These are phyloP conservation scores for Hylaeus volcanicus DNA, from an alignment of 1,140 invertebrate genomes.

Conservation along the genomic window DNA sequence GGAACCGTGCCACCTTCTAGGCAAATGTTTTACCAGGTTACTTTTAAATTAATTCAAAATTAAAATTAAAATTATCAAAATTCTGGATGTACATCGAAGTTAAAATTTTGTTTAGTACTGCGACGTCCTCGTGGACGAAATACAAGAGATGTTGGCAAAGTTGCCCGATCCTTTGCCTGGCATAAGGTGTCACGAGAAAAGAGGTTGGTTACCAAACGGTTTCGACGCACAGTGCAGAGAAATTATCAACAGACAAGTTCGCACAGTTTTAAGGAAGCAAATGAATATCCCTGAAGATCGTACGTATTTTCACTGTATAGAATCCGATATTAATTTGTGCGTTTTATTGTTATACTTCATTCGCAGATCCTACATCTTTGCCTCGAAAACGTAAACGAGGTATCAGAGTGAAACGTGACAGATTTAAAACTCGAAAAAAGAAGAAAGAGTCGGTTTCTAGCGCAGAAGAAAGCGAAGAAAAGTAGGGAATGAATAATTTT, in stretches of 20 bases:
- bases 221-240: constrained; percentile 86
- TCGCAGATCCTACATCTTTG: constrained; percentile 58
- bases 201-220: constrained; percentile 88
- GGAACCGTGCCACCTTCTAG: constrained; percentile 86
- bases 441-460: constrained; percentile 14
- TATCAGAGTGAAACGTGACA: constrained; percentile 40
- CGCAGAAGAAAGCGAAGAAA: constrained; percentile 8
- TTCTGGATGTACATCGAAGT: background rate
- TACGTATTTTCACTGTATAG: constrained; percentile 56
- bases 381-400: constrained; percentile 51
- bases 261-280: constrained; percentile 81
- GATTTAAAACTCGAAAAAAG: constrained; percentile 14
- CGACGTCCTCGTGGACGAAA: constrained; percentile 91
- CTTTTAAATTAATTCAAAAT: background rate
- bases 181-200: constrained; percentile 85
- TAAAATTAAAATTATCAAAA: background rate
- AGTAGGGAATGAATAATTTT: background rate
- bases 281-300: constrained; percentile 79
- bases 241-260: constrained; percentile 84
- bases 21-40: constrained; percentile 92
- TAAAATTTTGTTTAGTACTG: constrained; percentile 83
- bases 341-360: constrained; percentile 8
- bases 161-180: constrained; percentile 84
- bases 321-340: background rate
- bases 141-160: constrained; percentile 88